Evolutionary conservation across 2,113 vertebrate species (phyloP).

Genomic region (Pachycephala philippinensis): DNA sequence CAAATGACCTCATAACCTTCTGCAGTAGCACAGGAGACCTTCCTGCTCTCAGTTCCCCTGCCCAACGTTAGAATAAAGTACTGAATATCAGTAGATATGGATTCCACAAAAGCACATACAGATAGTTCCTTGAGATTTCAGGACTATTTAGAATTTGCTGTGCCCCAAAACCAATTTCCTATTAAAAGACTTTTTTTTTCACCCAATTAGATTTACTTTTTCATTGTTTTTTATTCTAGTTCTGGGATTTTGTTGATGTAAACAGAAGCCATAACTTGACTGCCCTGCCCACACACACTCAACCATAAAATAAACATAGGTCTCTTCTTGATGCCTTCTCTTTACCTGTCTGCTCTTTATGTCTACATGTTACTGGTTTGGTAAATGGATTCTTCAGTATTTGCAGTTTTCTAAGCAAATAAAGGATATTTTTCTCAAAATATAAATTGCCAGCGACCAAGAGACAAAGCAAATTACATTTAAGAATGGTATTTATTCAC

Average conservation of each 20-base stretch:
- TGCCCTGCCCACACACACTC: neutral
- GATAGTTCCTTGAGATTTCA: neutral
- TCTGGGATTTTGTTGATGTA: neutral
- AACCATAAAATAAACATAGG: neutral
- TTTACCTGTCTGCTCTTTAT: neutral
- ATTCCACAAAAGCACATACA: neutral
- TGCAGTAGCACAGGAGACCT: neutral
- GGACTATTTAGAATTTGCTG: neutral
- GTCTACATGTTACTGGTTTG: neutral
- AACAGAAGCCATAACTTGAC: neutral
- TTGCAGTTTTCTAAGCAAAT: neutral
- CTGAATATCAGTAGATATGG: neutral
- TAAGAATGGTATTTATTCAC: neutral
- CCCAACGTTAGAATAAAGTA: neutral
- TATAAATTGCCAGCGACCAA: neutral
- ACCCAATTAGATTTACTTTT: neutral
- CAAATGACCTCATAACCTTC: neutral
- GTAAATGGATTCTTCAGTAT: neutral
- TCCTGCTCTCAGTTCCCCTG: neutral
- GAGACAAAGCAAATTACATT: neutral
- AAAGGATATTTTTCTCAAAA: neutral
- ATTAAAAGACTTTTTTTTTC: neutral
- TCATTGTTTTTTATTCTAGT: neutral
- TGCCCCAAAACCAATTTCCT: neutral
- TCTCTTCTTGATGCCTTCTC: neutral